phyloP scores from a whole-genome alignment of 53 echinoderm and acorn worm genomes.

The Arbacia lixula region DNA sequence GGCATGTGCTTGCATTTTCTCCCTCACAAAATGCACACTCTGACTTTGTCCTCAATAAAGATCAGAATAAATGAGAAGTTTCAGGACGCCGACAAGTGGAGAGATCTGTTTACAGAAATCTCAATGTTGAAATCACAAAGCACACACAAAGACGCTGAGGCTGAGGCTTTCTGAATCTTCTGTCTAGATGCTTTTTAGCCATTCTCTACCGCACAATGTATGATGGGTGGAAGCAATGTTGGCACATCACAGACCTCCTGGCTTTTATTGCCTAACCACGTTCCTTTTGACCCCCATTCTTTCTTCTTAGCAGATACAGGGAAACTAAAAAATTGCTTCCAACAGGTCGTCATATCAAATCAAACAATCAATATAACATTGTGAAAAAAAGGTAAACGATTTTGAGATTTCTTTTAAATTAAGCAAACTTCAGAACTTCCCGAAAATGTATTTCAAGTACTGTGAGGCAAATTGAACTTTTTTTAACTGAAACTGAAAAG shows the following conservation, averaged over 20 bases:
- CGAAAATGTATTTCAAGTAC: too few species aligned
- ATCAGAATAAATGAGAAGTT: constrained; percentile 3
- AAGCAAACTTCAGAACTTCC: too few species aligned
- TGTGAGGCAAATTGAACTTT: too few species aligned
- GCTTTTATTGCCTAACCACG: not conserved
- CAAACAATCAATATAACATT: constrained; percentile 18
- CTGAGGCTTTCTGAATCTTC: constrained; percentile 1
- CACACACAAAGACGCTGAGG: constrained; percentile 2
- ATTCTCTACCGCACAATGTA: constrained; percentile 31
- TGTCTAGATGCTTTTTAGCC: constrained; percentile 32
- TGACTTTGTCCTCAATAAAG: constrained; percentile 12
- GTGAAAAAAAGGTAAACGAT: too few species aligned
- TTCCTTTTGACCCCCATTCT: not conserved
- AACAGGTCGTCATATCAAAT: constrained; percentile 43
- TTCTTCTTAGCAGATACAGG: not conserved
- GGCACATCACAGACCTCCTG: constrained; percentile 35
- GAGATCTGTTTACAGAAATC: not conserved
- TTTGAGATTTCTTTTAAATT: too few species aligned
- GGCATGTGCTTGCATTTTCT: too few species aligned
- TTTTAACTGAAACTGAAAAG: too few species aligned
- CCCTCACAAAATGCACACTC: not conserved
- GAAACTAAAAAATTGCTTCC: constrained; percentile 35
- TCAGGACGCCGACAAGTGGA: not conserved
- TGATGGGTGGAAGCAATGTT: constrained; percentile 15
- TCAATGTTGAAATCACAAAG: constrained; percentile 3